Evolutionary conservation across 2,888 invertebrate species (phyloP).

Genomic region (Chesias legatella): DNA sequence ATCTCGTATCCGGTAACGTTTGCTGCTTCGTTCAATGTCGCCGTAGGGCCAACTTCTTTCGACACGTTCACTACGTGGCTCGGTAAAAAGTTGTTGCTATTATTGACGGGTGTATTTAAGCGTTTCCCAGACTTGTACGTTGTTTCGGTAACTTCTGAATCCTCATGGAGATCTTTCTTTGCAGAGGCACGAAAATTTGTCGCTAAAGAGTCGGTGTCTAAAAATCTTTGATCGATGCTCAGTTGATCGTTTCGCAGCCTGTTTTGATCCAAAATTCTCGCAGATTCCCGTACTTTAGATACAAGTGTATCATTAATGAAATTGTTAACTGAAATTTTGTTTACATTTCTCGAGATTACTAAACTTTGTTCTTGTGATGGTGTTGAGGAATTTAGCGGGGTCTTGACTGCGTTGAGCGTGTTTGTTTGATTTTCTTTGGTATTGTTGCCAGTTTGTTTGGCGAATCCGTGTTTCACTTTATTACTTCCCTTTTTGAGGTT

Average conservation of each 20-base stretch:
- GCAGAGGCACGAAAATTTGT: slow-evolving; percentile 34
- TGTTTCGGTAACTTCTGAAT: slow-evolving; percentile 34
- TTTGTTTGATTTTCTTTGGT: slow-evolving; percentile 24
- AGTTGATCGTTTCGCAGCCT: slow-evolving; percentile 57
- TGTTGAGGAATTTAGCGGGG: slow-evolving; percentile 28
- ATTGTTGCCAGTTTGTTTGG: slow-evolving; percentile 22
- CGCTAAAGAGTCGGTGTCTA: slow-evolving; percentile 46
- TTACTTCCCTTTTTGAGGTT: slow-evolving; percentile 42
- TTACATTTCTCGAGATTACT: slow-evolving; percentile 39
- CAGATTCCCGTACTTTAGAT: slow-evolving; percentile 50
- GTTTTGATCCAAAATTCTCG: slow-evolving; percentile 60
- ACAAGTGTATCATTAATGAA: slow-evolving; percentile 52
- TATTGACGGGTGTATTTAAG: slow-evolving; percentile 58
- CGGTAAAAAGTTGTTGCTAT: slow-evolving; percentile 32
- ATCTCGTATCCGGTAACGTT: slow-evolving; percentile 41
- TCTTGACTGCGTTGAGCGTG: slow-evolving; percentile 27
- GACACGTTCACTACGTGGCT: slow-evolving; percentile 25
- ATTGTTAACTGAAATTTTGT: slow-evolving; percentile 45
- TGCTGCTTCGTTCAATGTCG: slow-evolving; percentile 36
- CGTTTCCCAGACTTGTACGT: slow-evolving; percentile 58
- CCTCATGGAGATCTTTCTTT: slow-evolving; percentile 38
- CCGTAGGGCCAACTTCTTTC: slow-evolving; percentile 35
- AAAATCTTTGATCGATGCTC: slow-evolving; percentile 54
- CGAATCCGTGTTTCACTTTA: slow-evolving; percentile 34
- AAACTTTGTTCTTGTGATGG: slow-evolving; percentile 34